Conservation (phyloP, 1,140 invertebrate genomes). For the Drosophila bocqueti region DNA sequence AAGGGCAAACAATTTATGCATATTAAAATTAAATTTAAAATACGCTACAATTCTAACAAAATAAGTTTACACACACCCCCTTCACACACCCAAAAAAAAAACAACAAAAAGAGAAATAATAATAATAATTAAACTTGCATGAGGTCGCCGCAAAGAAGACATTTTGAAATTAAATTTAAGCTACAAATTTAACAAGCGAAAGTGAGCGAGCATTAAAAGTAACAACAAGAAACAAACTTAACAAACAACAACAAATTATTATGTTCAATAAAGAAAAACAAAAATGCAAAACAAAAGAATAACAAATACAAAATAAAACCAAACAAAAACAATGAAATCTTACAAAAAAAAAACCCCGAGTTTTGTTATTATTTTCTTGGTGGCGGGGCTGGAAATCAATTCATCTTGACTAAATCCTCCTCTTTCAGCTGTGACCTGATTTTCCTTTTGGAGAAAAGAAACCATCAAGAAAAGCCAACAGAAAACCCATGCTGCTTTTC, state of each 20-base stretch:
- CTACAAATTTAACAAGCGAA: conserved; percentile 69
- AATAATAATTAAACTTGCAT: conserved; percentile 37
- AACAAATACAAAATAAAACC: conserved; percentile 80
- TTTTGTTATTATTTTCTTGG: conserved; percentile 12
- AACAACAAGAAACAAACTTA: conserved; percentile 55
- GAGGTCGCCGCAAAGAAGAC: conserved; percentile 46
- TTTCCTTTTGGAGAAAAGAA: neutral
- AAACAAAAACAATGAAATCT: conserved; percentile 75
- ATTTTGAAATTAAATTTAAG: conserved; percentile 74
- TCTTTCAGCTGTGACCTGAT: conserved; percentile 41
- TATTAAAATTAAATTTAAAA: conserved; percentile 67
- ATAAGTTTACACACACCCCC: conserved; percentile 48
- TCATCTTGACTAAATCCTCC: conserved; percentile 38
- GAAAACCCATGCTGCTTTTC: conserved; percentile 28
- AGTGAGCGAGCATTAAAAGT: conserved; percentile 79
- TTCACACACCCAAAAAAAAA: conserved; percentile 7
- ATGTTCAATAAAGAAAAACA: conserved; percentile 81
- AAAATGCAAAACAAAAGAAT: conserved; percentile 47
- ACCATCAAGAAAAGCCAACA: neutral
- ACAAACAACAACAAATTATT: conserved; percentile 74
- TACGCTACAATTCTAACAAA: conserved; percentile 72
- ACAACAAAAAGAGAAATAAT: neutral
- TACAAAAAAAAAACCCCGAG: conserved; percentile 48
- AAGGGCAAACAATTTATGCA: conserved; percentile 66
- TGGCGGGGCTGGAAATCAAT: conserved; percentile 21